Evolutionary conservation across 2,888 invertebrate species (phyloP).

Genomic region (Rhagophthalmus giganteus): DNA sequence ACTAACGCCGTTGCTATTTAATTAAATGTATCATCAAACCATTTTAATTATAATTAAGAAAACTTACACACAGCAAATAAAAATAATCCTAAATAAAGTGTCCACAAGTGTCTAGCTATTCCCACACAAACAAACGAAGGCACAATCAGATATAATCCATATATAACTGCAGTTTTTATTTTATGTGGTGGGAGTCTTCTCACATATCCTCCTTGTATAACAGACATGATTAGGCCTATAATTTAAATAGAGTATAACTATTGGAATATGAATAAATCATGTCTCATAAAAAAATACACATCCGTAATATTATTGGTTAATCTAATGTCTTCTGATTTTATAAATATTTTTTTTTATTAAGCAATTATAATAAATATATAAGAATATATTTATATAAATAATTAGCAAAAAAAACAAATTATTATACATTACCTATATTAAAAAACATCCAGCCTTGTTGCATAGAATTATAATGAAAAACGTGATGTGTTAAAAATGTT

Average conservation of each 20-base stretch:
- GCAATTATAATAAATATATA: neutral
- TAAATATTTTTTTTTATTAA: neutral
- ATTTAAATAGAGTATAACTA: too few species aligned
- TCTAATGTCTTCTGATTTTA: slow-evolving; percentile 2
- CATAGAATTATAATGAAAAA: slow-evolving; percentile 89
- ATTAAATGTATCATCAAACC: too few species aligned
- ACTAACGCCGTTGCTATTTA: slow-evolving; percentile 82
- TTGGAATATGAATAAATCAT: too few species aligned
- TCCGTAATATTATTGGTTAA: too few species aligned
- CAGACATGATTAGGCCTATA: slow-evolving; percentile 80
- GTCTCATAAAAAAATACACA: too few species aligned
- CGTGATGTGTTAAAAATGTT: slow-evolving; percentile 92
- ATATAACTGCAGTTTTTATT: slow-evolving; percentile 70
- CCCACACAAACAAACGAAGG: slow-evolving; percentile 87
- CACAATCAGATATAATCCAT: slow-evolving; percentile 81
- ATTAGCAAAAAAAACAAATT: too few species aligned
- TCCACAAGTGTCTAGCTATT: slow-evolving; percentile 61
- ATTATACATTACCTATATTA: slow-evolving; percentile 79
- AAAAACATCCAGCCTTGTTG: slow-evolving; percentile 98
- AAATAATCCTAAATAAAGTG: slow-evolving; percentile 81
- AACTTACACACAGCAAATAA: slow-evolving; percentile 88
- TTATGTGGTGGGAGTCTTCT: slow-evolving; percentile 74
- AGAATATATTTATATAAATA: neutral
- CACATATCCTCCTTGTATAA: slow-evolving; percentile 87
- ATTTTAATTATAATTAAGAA: slow-evolving; percentile 1